Conservation (phyloP, 2,888 invertebrate species). For the Ophioninae sp. region DNA sequence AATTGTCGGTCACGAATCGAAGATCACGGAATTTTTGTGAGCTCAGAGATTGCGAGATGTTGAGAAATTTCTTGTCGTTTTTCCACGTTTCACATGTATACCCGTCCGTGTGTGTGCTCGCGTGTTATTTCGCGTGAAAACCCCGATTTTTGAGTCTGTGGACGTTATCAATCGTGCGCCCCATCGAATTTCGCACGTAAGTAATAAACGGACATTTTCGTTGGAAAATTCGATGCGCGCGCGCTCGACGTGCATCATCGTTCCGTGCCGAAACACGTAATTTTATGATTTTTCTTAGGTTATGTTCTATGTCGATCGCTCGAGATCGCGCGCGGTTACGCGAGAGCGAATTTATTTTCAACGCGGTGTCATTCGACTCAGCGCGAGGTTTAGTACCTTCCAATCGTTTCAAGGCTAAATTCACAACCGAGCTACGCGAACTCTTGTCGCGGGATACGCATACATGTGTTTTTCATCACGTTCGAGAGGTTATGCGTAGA, state of each 20-base stretch:
- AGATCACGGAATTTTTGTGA: background rate
- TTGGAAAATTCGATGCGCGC: constrained; percentile 36
- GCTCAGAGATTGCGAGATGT: constrained; percentile 2
- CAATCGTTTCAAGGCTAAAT: constrained; percentile 16
- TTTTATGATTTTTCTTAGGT: constrained; percentile 32
- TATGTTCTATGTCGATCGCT: constrained; percentile 30
- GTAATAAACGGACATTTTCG: constrained; percentile 64
- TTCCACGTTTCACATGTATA: background rate
- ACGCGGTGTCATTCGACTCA: constrained; percentile 46
- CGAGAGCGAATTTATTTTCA: constrained; percentile 16
- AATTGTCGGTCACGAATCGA: constrained; percentile 1
- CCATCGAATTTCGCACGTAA: constrained; percentile 61
- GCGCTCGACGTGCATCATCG: background rate
- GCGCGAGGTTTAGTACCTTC: constrained; percentile 1
- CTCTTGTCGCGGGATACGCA: background rate
- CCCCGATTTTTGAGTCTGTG: constrained; percentile 49
- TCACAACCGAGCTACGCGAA: background rate
- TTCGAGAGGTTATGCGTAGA: constrained; percentile 1
- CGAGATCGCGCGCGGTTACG: background rate
- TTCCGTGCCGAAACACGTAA: background rate
- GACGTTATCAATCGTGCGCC: constrained; percentile 39
- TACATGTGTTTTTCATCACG: constrained; percentile 2
- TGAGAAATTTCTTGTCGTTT: background rate
- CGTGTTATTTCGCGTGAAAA: constrained; percentile 17
- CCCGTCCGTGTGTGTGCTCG: background rate